Evolutionary conservation across 2,888 invertebrate species (phyloP), one percentile per base, ranked within the genome.

Genomic region (Druceiella hillmani): DNA sequence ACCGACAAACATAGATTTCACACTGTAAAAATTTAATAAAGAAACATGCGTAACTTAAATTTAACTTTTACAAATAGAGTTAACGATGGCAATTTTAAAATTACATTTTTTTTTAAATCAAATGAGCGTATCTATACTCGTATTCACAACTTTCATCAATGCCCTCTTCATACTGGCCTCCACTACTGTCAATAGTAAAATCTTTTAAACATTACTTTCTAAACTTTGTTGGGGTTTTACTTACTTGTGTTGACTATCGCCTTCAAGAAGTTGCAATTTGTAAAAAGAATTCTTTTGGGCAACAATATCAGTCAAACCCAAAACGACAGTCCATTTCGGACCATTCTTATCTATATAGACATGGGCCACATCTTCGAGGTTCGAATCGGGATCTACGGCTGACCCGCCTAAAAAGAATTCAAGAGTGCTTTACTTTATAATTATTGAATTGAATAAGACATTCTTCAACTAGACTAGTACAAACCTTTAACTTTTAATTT

Each of bases 361-460:
- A 62, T 94, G 93, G 0, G 90, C 85, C 3, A 61, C 60, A 50
- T 88, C 79, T 39, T 81, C 84, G 6, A 93, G 59, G 0, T 80
- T 82, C 12, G 90, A 91, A 22, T 89, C 91, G 0, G 95, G 93
- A 65, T 99, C 98, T 1, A 99, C 94, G 2, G 89, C 90, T 1
- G 83, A 80, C 1, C 95, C 97, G 36, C 81, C 82, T 69, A 17
- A 17, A 31, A 30, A 26, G 29, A 30, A 22, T 17, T 15, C 17
- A 14, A 33, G 17, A 17, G 22, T 20, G 22, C n/a, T 20, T 20
- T 27, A n/a, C n/a, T n/a, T n/a, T n/a, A n/a, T n/a, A n/a, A n/a
- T 7, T 20, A 9, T 20, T 20, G 22, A 20, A 20, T 20, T 7
- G 6, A 20, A 20, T 20, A 20, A 20, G 9, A 20, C 9, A 9